A percentile compares a stretch with the other conserved stretches of the same genome.
Conservation (phyloP, 2,797 vertebrate genomes). For the Rhabdophis nuchalis region DNA sequence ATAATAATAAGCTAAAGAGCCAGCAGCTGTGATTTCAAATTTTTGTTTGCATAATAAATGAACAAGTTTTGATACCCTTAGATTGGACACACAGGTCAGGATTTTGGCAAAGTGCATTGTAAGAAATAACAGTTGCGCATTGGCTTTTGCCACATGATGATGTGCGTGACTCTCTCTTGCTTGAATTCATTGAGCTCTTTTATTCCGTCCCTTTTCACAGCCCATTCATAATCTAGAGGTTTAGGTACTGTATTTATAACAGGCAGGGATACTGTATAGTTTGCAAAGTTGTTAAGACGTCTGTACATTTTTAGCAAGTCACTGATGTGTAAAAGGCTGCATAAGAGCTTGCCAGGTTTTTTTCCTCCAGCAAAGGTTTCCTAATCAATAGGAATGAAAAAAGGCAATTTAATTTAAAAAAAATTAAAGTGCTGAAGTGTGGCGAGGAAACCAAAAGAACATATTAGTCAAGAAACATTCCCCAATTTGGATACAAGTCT, state of each 20-base stretch:
- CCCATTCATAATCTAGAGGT: slow-evolving; percentile 34
- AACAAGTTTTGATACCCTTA: not conserved
- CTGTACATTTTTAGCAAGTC: slow-evolving; percentile 47
- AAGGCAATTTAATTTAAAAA: slow-evolving; percentile 73
- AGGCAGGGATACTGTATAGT: slow-evolving; percentile 13
- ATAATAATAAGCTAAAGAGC: not conserved
- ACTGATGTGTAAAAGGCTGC: slow-evolving; percentile 41
- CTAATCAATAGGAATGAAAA: slow-evolving; percentile 62
- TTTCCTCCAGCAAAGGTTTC: slow-evolving; percentile 53
- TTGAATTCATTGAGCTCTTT: not conserved
- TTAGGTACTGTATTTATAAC: slow-evolving; percentile 15
- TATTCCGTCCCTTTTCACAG: slow-evolving; percentile 35
- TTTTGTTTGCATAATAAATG: not conserved
- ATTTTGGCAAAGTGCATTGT: too few species aligned
- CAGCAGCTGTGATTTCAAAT: not conserved
- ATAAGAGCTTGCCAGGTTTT: slow-evolving; percentile 52
- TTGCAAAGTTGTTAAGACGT: slow-evolving; percentile 32
- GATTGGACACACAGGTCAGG: not conserved
- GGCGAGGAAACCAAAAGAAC: slow-evolving; percentile 65
- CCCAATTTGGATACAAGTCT: slow-evolving; percentile 69
- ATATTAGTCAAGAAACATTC: slow-evolving; percentile 59
- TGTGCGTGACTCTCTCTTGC: too few species aligned
- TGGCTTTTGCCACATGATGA: not conserved
- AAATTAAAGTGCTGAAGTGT: slow-evolving; percentile 65
- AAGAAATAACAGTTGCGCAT: not conserved